Base-by-base conservation (phyloP, 1,140 invertebrate species). In the Drosophila pruinosa region DNA sequence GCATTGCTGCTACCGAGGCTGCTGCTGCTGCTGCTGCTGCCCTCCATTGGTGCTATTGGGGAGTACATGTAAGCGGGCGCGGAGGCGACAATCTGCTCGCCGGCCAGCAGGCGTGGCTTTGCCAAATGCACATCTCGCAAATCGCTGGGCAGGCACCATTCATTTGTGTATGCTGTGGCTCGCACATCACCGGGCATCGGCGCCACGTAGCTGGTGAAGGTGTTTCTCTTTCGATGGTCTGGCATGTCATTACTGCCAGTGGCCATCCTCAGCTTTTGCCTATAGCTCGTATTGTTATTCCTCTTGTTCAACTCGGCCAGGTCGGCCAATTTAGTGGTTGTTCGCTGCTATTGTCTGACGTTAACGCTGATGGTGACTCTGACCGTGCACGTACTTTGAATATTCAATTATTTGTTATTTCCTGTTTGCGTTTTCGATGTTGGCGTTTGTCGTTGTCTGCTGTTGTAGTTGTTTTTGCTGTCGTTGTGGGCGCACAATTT, bases 171-270 rank as follows among this genome's bases (percentile, higher is more conserved):
- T 4, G 75, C 68, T 0, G 63, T 80, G 45, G 45, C 86, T 21
- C 67, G 78, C 45, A 82, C 21, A 48, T 88, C 83, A 1, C 89
- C 85, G 0, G 81, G 78, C 15, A 81, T 69, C 8, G 89, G 89
- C 26, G 89, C 89, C 58, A 90, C 89, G 78, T 90, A 90, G 74
- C 89, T 90, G 58, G 85, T 90, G 47, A 90, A 90, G 43, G 89
- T 90, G 68, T 90, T 90, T n/a, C 89, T 85, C 54, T 88, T 90
- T 4, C 81, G 71, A 53, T 90, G 86, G 34, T 90, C 83, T 31
- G 71, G 72, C 77, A 83, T 78, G 39, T 78, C 77, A 21, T 57
- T 74, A 54, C 81, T 59, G 73, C 81, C 78, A 53, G 78, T 88
- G 56, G 82, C 82, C 82, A 86, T 86, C 69, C 17, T 71, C 57